A percentile compares a stretch with the other conserved stretches of the same genome.
Evolutionary conservation across 2,888 invertebrate species (phyloP).

Genomic region (Andrena minutula): DNA sequence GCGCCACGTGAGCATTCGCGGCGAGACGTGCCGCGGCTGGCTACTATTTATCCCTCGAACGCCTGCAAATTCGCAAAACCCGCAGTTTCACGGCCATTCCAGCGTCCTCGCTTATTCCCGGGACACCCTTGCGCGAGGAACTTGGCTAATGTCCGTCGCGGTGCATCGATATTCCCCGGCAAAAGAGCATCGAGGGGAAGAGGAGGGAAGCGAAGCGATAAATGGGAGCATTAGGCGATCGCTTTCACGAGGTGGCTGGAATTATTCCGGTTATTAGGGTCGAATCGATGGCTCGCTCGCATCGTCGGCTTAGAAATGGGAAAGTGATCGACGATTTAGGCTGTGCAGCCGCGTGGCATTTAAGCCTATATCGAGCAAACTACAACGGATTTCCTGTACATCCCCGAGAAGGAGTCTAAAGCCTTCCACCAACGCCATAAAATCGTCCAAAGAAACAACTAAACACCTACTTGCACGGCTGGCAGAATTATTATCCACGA

Average conservation of each 20-base stretch:
- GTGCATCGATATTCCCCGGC: neutral
- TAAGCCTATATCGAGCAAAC: slow-evolving; percentile 29
- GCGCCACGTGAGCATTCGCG: slow-evolving; percentile 57
- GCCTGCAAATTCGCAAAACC: slow-evolving; percentile 28
- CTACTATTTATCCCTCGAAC: slow-evolving; percentile 27
- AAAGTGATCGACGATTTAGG: slow-evolving; percentile 55
- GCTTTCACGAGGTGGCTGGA: slow-evolving; percentile 41
- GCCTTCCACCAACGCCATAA: neutral
- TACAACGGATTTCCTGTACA: slow-evolving; percentile 62
- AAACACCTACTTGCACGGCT: neutral
- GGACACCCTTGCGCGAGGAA: neutral
- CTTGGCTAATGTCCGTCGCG: neutral
- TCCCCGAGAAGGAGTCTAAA: slow-evolving; percentile 28
- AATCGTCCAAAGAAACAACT: neutral
- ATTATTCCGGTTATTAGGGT: slow-evolving; percentile 61
- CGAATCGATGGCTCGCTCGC: slow-evolving; percentile 51
- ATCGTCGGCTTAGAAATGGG: slow-evolving; percentile 51
- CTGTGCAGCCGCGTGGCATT: slow-evolving; percentile 14
- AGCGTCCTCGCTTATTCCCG: neutral
- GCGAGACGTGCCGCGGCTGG: slow-evolving; percentile 44
- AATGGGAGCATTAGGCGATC: slow-evolving; percentile 34
- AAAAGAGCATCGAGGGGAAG: neutral
- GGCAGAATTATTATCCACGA: too few species aligned
- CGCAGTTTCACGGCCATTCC: slow-evolving; percentile 2
- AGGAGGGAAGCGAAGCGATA: neutral